Base-by-base conservation (phyloP, 2,888 invertebrate genomes). In the Eumerus sabulonum region DNA sequence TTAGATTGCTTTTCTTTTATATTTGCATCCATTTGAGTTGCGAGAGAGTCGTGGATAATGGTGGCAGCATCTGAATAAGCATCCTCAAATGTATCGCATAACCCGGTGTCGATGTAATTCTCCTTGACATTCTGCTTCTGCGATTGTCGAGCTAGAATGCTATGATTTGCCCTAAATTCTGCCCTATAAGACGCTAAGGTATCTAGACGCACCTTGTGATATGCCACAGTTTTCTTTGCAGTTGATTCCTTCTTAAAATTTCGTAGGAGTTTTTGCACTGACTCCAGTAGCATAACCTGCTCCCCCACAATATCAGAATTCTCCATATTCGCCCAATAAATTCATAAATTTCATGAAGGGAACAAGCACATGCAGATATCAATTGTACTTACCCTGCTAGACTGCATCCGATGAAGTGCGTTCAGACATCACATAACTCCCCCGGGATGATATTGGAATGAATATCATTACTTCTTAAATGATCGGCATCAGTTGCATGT, bases 131-230 rank as follows among this genome's bases (percentile, higher is more conserved):
- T 16, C 3, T 9, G 9, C 9, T 45, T 14, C 9, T 45, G 40
- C 45, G 45, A 45, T 14, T 53, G 16, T 1, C 53, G 14, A 17
- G 18, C 11, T 38, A 53, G 12, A 17, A 38, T 16, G 16, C 40
- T 19, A 27, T 51, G 51, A 12, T 51, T 51, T 35, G 1, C 27
- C 11, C 40, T 16, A 42, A 38, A 54, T 42, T 54, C 42, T 1
- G n/a, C 13, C n/a, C 54, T 16, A 18, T 18, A 36, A 17, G 42
- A 54, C 40, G 60, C 60, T 19, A 48, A 42, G 1, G 16, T n/a
- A n/a, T n/a, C n/a, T n/a, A n/a, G n/a, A n/a, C 42, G 48, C 7
- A 14, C 50, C 4, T 50, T 14, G 36, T 42, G 50, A 40, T 60
- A 60, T n/a, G 40, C 40, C 9, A 17, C 48, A 16, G 50, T 48